Base-by-base conservation (phyloP, 1,140 invertebrate genomes). In the Brachionus rotundiformis region DNA sequence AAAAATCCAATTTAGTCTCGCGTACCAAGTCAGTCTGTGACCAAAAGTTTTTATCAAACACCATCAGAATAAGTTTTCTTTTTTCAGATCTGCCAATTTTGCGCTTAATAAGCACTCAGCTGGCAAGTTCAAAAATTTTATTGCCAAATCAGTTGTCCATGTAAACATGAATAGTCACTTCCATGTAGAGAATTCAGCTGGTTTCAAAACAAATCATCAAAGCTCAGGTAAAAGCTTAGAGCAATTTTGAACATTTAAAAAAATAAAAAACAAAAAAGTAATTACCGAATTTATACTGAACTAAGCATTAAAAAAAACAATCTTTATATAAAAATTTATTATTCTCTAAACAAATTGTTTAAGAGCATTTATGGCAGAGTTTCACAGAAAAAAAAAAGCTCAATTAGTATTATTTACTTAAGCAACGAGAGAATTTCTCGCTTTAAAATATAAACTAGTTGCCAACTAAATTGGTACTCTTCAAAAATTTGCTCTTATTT, bases 301-400 rank as follows among this genome's bases (percentile, higher is more conserved):
- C 47, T 8, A 54, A 54, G 23, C 47, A 54, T 54, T n/a, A 54
- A 54, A 54, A 54, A 54, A n/a, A 54, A 54, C 23, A 54, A 54
- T 23, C 23, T 54, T 54, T 23, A 54, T 54, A 54, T 23, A 54
- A 54, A 54, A 39, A 8, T 54, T 49, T 54, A 19, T 54, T 54
- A 54, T 54, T 54, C 47, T 54, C 47, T 54, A 54, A 54, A 54
- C 47, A 54, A 54, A 54, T 54, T 54, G 47, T 54, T 54, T 54
- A 54, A 54, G 19, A 54, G 47, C 47, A 54, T 54, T 54, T 49
- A 19, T 54, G 47, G 19, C 47, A 54, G n/a, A 49, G 47, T 54
- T 54, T 54, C 47, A 19, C 19, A 54, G n/a, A n/a, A n/a, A n/a
- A n/a, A 39, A 39, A 54, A 19, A 54, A 54, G 47, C 47, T 54